Conservation (phyloP, 2,888 invertebrate species). For the Trisateles emortualis region DNA sequence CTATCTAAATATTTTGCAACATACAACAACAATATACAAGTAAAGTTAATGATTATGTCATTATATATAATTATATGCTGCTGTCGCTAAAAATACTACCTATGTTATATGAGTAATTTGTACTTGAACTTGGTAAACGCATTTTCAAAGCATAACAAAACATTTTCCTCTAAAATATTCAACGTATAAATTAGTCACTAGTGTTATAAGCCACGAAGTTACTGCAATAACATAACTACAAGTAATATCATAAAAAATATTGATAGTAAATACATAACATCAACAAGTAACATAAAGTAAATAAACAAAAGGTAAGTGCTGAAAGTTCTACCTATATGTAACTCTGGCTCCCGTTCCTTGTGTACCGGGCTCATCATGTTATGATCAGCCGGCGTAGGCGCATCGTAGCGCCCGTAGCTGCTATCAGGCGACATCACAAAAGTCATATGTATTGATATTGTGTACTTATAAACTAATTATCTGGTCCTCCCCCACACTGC, state of each 20-base stretch:
- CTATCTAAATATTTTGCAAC: no score
- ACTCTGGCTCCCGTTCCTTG: constrained; percentile 88
- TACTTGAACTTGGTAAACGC: not conserved
- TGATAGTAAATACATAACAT: constrained; percentile 5
- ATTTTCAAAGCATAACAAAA: constrained; percentile 5
- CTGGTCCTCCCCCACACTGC: constrained; percentile 74
- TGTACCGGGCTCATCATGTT: constrained; percentile 75
- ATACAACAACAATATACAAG: no score
- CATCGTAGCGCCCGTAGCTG: constrained; percentile 86
- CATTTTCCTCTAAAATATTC: constrained; percentile 17
- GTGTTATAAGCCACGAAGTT: not conserved
- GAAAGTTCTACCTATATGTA: constrained; percentile 89
- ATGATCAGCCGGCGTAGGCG: constrained; percentile 85
- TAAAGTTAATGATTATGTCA: no score
- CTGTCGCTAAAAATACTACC: no score
- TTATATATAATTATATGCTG: no score
- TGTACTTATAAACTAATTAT: constrained; percentile 64
- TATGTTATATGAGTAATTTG: not conserved
- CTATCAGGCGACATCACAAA: constrained; percentile 90
- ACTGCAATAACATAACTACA: constrained; percentile 1
- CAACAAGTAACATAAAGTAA: constrained; percentile 22
- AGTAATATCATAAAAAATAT: not conserved
- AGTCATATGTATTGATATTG: constrained; percentile 63
- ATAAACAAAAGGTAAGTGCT: constrained; percentile 26
- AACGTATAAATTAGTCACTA: constrained; percentile 6